These are phyloP conservation scores for Sprattus sprattus DNA, from an alignment of 2,113 vertebrate genomes.

Conservation along the genomic window DNA sequence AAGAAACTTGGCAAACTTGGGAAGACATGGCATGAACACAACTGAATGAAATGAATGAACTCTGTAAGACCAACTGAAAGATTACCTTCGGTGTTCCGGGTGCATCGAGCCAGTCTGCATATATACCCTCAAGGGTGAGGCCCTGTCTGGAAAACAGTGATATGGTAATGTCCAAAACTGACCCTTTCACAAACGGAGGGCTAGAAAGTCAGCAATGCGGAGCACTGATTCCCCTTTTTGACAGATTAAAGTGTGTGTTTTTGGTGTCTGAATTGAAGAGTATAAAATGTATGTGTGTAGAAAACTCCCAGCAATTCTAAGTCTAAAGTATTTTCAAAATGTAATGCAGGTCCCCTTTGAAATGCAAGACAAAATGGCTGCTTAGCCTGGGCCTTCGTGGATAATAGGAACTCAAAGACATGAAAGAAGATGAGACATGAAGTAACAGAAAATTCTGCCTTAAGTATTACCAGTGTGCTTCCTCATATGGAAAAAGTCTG, in stretches of 20 bases:
- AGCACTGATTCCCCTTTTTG: background rate
- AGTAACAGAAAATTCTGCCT: too few species aligned
- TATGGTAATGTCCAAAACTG: background rate
- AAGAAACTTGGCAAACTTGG: background rate
- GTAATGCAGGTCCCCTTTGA: background rate
- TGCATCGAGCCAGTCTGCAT: constrained; percentile 87
- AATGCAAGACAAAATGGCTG: background rate
- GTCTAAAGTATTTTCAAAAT: background rate
- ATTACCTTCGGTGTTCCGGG: constrained; percentile 88
- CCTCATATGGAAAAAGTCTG: background rate
- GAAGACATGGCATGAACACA: background rate
- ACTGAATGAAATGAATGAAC: background rate
- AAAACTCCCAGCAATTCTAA: background rate
- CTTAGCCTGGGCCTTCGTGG: background rate
- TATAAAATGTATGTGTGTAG: background rate
- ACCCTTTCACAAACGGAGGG: background rate
- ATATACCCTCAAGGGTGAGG: constrained; percentile 82
- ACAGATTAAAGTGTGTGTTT: background rate
- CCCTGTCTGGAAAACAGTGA: constrained; percentile 72
- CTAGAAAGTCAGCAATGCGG: background rate
- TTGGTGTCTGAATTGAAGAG: background rate
- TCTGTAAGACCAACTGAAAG: background rate
- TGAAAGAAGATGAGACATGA: too few species aligned
- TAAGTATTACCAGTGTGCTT: background rate
- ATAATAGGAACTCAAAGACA: too few species aligned